These are phyloP conservation scores for Baccha elongata DNA, from an alignment of 2,888 invertebrate genomes.

Conservation along the genomic window DNA sequence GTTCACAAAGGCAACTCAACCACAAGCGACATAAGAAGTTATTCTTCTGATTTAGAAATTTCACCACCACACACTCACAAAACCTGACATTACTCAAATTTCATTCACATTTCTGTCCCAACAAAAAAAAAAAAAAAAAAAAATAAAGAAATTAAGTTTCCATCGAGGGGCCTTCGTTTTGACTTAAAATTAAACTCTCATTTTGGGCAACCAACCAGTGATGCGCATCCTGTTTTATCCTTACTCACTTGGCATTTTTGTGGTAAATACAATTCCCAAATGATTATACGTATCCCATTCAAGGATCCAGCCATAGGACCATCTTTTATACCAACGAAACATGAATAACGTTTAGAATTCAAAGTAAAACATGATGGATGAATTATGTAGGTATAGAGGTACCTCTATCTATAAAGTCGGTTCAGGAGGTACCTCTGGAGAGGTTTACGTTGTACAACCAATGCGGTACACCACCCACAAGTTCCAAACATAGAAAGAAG, in stretches of 20 bases:
- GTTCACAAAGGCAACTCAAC: conserved; percentile 4
- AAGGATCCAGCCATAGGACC: conserved; percentile 22
- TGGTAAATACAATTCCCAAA: conserved; percentile 64
- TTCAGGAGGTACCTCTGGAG: conserved; percentile 21
- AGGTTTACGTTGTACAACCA: conserved; percentile 26
- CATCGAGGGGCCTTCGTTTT: conserved; percentile 11
- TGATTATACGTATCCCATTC: conserved; percentile 47
- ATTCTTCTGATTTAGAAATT: neutral
- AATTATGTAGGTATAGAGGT: conserved; percentile 50
- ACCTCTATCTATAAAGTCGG: neutral
- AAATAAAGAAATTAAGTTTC: neutral
- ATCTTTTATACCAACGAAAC: conserved; percentile 39
- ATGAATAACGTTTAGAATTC: conserved; percentile 54
- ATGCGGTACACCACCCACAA: conserved; percentile 14
- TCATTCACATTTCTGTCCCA: neutral
- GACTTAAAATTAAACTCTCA: conserved; percentile 37
- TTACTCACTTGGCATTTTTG: conserved; percentile 41
- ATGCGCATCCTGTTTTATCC: neutral
- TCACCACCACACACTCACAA: neutral
- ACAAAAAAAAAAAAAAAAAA: neutral
- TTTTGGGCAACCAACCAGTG: conserved; percentile 9
- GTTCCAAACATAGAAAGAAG: neutral
- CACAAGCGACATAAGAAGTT: neutral
- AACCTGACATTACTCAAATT: conserved; percentile 4
- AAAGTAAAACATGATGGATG: conserved; percentile 64